Percentiles rank a stretch among this genome's conserved stretches.
phyloP scores from a whole-genome alignment of 2,113 vertebrate genomes.

The Nycticebus coucang region DNA sequence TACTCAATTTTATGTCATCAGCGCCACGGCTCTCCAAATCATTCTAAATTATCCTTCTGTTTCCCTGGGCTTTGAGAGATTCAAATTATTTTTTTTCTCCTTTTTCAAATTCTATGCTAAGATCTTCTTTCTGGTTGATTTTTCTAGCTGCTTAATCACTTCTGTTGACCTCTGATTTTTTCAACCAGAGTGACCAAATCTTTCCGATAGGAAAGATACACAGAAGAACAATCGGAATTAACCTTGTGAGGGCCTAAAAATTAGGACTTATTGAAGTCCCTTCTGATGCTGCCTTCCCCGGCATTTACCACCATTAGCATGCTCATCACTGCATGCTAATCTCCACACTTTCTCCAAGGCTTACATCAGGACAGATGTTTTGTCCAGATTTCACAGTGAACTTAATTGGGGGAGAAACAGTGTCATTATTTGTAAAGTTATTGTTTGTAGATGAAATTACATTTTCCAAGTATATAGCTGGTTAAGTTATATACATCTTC shows the following conservation, averaged over 20 bases:
- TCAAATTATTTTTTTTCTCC: slow-evolving; percentile 23
- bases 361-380: slow-evolving; percentile 41
- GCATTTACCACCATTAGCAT: not conserved
- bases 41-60: slow-evolving; percentile 67
- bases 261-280: slow-evolving; percentile 45
- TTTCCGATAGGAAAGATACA: slow-evolving; percentile 38
- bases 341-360: not conserved
- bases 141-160: slow-evolving; percentile 71
- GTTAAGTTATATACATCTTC: not conserved
- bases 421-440: slow-evolving; percentile 8
- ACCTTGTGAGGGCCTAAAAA: slow-evolving; percentile 61
- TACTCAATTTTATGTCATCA: slow-evolving; percentile 70
- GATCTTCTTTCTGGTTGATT: slow-evolving; percentile 56
- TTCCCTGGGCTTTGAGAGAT: slow-evolving; percentile 62
- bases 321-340: not conserved
- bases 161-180: slow-evolving; percentile 71
- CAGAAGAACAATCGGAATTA: slow-evolving; percentile 68
- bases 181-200: slow-evolving; percentile 51
- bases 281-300: slow-evolving; percentile 49
- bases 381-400: slow-evolving; percentile 28
- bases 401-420: not conserved
- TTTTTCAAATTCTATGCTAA: slow-evolving; percentile 60
- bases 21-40: slow-evolving; percentile 62
- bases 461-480: not conserved
- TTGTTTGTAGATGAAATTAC: slow-evolving; percentile 34